Percentiles rank a stretch among this genome's conserved stretches.
Evolutionary conservation across 1,140 invertebrate genomes (phyloP).

Genomic region (Penaeus chinensis): DNA sequence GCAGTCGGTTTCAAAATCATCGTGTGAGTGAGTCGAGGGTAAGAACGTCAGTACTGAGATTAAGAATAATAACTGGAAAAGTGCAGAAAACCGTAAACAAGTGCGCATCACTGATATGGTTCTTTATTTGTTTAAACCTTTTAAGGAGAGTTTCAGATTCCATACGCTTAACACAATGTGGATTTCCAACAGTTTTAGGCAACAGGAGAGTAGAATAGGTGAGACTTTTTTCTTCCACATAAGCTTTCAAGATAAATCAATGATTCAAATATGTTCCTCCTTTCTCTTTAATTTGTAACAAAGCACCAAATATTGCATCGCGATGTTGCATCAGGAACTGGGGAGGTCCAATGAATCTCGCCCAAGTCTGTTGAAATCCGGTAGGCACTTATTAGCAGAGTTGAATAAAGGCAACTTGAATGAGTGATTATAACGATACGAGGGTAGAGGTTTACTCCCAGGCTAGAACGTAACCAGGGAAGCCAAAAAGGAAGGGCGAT

Average conservation of each 20-base stretch:
- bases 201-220: too few species aligned
- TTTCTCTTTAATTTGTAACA: too few species aligned
- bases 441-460: too few species aligned
- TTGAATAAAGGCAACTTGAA: constrained; percentile 32
- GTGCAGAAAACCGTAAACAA: constrained; percentile 32
- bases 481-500: too few species aligned
- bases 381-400: constrained; percentile 36
- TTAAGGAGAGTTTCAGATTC: constrained; percentile 1
- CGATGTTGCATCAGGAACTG: not conserved
- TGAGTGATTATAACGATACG: constrained; percentile 30
- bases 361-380: constrained; percentile 28
- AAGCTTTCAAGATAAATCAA: not conserved
- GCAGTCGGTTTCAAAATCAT: constrained; percentile 8
- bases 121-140: not conserved
- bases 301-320: constrained; percentile 20
- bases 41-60: constrained; percentile 13
- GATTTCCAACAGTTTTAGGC: constrained; percentile 29
- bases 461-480: too few species aligned
- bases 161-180: constrained; percentile 23
- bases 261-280: too few species aligned
- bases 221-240: not conserved
- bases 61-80: constrained; percentile 1
- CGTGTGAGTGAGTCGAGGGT: constrained; percentile 17
- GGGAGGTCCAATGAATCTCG: not conserved
- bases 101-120: constrained; percentile 30